Evolutionary conservation across 2,113 vertebrate species (phyloP).

Genomic region (Charina bottae): DNA sequence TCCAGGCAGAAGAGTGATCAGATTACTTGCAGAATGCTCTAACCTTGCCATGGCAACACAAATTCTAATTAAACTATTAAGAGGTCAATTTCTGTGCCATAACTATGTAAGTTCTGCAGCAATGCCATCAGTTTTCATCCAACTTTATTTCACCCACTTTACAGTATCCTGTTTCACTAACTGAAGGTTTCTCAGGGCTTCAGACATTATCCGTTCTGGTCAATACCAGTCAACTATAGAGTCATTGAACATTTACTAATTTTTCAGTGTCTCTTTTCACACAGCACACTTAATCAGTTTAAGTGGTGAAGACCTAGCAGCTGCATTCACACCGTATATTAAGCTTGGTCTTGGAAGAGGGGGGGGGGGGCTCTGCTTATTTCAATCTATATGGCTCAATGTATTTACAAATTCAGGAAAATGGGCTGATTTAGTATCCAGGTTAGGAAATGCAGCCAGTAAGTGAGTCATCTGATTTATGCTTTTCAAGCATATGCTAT

Average conservation of each 20-base stretch:
- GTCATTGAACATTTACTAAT: background rate
- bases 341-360: background rate
- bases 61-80: background rate
- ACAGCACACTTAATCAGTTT: background rate
- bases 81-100: background rate
- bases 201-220: background rate
- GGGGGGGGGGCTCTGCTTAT: background rate
- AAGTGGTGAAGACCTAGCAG: background rate
- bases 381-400: background rate
- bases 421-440: background rate
- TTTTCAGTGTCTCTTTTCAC: background rate
- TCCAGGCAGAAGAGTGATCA: background rate
- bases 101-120: background rate
- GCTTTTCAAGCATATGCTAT: background rate
- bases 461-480: background rate
- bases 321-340: background rate
- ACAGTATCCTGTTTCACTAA: background rate
- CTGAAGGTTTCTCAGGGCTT: background rate
- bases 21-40: background rate
- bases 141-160: background rate
- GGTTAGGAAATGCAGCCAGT: background rate
- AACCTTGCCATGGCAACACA: conserved; percentile 11
- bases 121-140: background rate
- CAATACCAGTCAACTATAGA: too few relatives aligned
- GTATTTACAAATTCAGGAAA: background rate